Evolutionary conservation across 1,140 invertebrate genomes (phyloP), one percentile per base, ranked within the genome.

Genomic region (Ceratina calcarata): DNA sequence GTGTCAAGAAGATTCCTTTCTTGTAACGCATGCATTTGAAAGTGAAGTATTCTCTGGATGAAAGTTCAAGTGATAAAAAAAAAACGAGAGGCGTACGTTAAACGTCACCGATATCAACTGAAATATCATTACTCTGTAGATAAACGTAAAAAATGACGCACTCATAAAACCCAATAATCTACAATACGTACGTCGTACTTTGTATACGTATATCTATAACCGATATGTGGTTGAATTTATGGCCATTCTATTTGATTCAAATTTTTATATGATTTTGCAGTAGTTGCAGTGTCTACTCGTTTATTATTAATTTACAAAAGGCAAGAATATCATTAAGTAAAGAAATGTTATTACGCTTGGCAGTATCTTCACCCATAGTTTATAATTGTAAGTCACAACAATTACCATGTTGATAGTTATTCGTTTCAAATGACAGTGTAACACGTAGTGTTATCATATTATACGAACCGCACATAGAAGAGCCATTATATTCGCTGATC

Each of bases 51-150:
- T 58, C 37, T 4, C 32, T 66, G 32, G 24, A 32, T 71, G 27
- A 64, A 77, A 77, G 8, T 22, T 4, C 8, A 20, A 13, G 6
- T 7, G n/a, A 45, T 81, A 45, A 45, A 45, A 45, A 32, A 24
- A 27, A 79, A 16, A 61, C 45, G 67, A 79, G 66, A 78, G 83
- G 84, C 83, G 79, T 85, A 24, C n/a, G 13, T 10, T 3, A 1
- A 27, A 49, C 12, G n/a, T 45, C 13, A n/a, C n/a, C 15, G 45
- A 10, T 68, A 70, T 32, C 27, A 32, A 32, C 27, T 4, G 27
- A 32, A 32, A 32, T 32, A 32, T 77, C 66, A 0, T 45, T 45
- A 15, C 22, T 51, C 2, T 8, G 7, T 13, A 75, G 73, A 75
- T 75, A 75, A 75, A 16, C 27, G 18, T 13, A 10, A 22, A 73